Conservation (phyloP, 2,113 vertebrate species). For the Dicrurus megarhynchus region DNA sequence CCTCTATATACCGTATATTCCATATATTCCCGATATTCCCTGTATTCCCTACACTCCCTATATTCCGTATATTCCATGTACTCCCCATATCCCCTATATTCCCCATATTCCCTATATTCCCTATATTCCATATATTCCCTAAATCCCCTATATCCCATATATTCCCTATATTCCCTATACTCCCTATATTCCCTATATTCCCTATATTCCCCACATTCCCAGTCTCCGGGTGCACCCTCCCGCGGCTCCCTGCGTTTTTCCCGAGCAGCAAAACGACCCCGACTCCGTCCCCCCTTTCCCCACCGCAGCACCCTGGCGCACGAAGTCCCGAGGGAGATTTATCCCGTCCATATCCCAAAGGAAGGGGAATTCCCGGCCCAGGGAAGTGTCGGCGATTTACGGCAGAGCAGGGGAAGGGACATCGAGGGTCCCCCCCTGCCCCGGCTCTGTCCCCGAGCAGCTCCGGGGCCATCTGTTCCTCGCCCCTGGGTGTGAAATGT, state of each 20-base stretch:
- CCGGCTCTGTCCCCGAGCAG: neutral
- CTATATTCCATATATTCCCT: no score
- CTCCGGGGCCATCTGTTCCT: constrained; percentile 73
- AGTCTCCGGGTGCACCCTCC: neutral
- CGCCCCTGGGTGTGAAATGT: constrained; percentile 67
- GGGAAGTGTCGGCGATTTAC: no score
- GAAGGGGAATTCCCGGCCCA: constrained; percentile 12
- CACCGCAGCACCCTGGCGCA: neutral
- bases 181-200: no score
- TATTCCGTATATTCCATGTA: no score
- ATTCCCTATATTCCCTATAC: no score
- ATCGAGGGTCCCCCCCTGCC: neutral
- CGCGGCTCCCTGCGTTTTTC: neutral
- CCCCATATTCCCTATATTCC: no score
- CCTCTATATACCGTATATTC: neutral
- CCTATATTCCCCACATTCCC: no score
- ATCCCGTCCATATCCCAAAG: constrained; percentile 35
- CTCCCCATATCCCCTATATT: no score
- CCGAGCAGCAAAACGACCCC: neutral
- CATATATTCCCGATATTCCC: neutral
- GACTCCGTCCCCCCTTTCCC: neutral
- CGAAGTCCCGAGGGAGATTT: constrained; percentile 20
- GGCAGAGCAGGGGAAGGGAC: neutral
- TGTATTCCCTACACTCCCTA: no score
- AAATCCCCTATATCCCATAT: no score